Base-by-base conservation (phyloP, 2,888 invertebrate genomes). In the Cynaeus angustus region DNA sequence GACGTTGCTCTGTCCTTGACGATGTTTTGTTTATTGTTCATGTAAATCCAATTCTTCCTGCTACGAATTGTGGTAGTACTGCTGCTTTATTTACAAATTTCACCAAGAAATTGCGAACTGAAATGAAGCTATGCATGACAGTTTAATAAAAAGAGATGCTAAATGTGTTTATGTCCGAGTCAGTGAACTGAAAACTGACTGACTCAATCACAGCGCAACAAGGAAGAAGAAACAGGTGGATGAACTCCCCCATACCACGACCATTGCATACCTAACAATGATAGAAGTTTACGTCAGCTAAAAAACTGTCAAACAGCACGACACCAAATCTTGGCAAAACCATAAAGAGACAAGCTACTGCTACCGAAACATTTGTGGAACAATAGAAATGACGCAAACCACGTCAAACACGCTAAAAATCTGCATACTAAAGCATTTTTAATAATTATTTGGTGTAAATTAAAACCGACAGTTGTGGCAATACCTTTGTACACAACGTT, bases 151-250 rank as follows among this genome's bases (percentile, higher is more conserved):
- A 64, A 41, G 43, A 64, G 43, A 64, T 6, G 9, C 21, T 9
- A 38, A 55, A 53, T 43, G 28, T 38, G 41, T 71, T 71, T 52
- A 59, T 65, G 67, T 58, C 48, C 48, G 52, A 72, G 69, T 72
- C 72, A 70, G 64, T 66, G 72, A 72, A 72, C 69, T 72, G 72
- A 67, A 33, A 33, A 33, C 33, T 33, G 33, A 33, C 33, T 33
- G 33, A 33, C 33, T 33, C 33, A 33, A 72, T 62, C 56, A 66
- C 59, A 61, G 53, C 56, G 61, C 61, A 52, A 71, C 68, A 70
- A 72, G 69, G 68, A 72, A 68, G 72, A 72, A 66, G 64, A 62
- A 72, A 69, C 72, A 70, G 72, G 72, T 72, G 66, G 72, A 72
- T 72, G 72, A 72, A 72, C 72, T 72, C 65, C 41, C 59, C 26